phyloP scores from a whole-genome alignment of 2,113 vertebrate species.

The Gymnocephalus cernua region DNA sequence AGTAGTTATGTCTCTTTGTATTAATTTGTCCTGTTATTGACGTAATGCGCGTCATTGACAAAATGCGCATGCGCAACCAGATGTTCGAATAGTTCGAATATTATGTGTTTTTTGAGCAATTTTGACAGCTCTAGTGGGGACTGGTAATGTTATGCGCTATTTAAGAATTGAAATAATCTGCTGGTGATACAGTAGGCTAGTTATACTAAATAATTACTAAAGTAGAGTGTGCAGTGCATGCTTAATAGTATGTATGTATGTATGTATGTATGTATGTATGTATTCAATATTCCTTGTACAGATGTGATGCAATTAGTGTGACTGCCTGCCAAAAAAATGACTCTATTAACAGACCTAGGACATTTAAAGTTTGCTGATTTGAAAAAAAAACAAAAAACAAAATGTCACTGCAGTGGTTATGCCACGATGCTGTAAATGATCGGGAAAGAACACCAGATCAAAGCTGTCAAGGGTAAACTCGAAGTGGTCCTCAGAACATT shows the following conservation, averaged over 20 bases:
- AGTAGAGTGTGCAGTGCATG: too few species aligned
- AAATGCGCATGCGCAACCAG: too few species aligned
- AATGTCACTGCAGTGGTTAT: neutral
- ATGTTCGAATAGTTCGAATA: too few species aligned
- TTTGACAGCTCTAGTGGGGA: too few species aligned
- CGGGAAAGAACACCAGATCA: neutral
- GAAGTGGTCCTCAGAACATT: slow-evolving; percentile 1
- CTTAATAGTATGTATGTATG: neutral
- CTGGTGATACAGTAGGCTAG: neutral
- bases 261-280: too few species aligned
- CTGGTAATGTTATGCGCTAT: neutral
- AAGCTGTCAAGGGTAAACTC: neutral
- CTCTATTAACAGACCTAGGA: neutral
- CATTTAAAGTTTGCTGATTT: neutral
- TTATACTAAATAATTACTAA: neutral
- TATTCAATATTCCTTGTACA: neutral
- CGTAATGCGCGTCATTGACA: too few species aligned
- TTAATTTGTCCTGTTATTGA: too few species aligned
- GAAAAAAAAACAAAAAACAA: too few species aligned
- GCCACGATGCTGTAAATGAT: neutral
- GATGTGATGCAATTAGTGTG: neutral
- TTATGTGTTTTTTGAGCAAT: too few species aligned
- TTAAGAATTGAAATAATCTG: neutral
- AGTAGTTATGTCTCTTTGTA: too few species aligned
- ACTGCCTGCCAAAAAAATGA: neutral